Base-by-base conservation (phyloP, 2,797 vertebrate genomes). In the Intellagama lesueurii region DNA sequence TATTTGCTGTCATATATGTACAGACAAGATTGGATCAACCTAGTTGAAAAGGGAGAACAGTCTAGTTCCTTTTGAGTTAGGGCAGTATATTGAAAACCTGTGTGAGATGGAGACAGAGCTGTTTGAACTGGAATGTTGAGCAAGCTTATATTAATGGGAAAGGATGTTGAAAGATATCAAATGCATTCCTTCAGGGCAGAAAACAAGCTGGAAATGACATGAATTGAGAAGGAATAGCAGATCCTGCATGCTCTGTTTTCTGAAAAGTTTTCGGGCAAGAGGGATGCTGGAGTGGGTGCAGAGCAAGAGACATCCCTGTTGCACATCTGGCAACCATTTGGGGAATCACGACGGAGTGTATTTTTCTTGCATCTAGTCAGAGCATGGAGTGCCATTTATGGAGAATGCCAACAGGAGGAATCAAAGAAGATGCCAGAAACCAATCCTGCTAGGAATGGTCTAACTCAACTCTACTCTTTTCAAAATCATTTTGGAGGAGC, bases 401-500 rank as follows among this genome's bases (percentile, higher is more conserved):
- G 26, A 64, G 28, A 72, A 44, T 82, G 1, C 68, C 52, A 84
- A 85, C 4, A 35, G 19, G 1, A 40, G 32, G 64, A 68, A 9
- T 1, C 32, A 64, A 75, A 52, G 78, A 60, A 81, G 73, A 32
- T 14, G 0, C 44, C 30, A 0, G 47, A 84, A 88, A 14, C 76
- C 17, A 30, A 7, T 5, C 19, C 17, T 76, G 49, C 85, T 91
- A 72, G 73, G 82, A 22, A 22, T 90, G 94, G 86, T 11, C 81
- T 47, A 30, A 47, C 88, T 91, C 12, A 81, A 64, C 84, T 75
- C 24, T 32, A 49, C 22, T 7, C 47, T 49, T 89, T 82, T 89
- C 90, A 82, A 88, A 91, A 87, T 94, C 87, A 83, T 70, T 35
- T 81, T 85, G 83, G 88, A 83, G 69, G 88, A 66, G 80, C 86